A percentile compares a stretch with the other conserved stretches of the same genome.
These are phyloP conservation scores for Panthera leo DNA, from an alignment of 2,113 vertebrate species.

Conservation along the genomic window DNA sequence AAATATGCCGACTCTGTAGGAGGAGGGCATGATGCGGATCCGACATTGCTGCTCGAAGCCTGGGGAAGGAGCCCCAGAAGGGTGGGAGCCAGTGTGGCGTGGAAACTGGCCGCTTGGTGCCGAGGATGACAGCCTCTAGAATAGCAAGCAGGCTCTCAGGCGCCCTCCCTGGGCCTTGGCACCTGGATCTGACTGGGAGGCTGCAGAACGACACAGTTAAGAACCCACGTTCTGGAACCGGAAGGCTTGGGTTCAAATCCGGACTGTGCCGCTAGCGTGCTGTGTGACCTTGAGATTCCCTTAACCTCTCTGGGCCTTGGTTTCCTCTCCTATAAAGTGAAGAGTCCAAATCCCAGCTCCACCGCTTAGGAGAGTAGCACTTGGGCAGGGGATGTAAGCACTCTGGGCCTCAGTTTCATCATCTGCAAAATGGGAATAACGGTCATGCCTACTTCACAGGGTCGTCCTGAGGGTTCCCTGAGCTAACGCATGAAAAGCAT, in stretches of 20 bases:
- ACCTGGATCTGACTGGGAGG: neutral
- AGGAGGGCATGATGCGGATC: neutral
- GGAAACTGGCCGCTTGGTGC: neutral
- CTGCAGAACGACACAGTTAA: neutral
- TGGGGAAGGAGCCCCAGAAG: neutral
- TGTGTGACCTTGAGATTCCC: neutral
- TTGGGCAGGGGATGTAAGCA: neutral
- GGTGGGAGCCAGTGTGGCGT: neutral
- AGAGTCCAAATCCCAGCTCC: neutral
- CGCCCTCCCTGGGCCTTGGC: neutral
- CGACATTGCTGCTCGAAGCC: rapidly evolving
- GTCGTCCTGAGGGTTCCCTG: neutral
- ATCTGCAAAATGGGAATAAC: neutral
- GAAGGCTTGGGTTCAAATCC: neutral
- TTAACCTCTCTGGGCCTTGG: neutral
- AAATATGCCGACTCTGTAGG: too few relatives aligned
- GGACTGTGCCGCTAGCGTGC: too few relatives aligned
- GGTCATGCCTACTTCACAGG: neutral
- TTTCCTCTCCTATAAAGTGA: neutral
- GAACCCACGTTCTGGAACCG: neutral
- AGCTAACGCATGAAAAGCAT: neutral
- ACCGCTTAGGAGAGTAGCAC: neutral
- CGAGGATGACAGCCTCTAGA: rapidly evolving
- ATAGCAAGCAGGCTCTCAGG: neutral
- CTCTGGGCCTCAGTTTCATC: neutral